Evolutionary conservation across 1,140 invertebrate species (phyloP), one percentile per base, ranked within the genome.

Genomic region (Macrocentrus cingulum): DNA sequence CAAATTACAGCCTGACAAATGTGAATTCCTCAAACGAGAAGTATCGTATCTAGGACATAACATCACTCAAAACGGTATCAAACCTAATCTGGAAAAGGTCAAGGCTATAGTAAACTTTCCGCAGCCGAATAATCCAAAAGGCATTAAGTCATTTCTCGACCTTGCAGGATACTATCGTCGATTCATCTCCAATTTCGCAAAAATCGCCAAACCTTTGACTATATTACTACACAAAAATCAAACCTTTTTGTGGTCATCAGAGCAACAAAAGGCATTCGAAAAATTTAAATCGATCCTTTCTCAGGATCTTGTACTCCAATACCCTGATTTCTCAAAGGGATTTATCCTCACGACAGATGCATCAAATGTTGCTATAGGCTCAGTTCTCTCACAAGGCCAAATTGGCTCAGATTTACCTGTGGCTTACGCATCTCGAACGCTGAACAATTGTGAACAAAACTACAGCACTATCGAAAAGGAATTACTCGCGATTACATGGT

Each of bases 251-350:
- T 55, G 52, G 52, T 11, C n/a, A 29, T 2, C 5, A 1, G 18
- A 18, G 2, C n/a, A 42, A 16, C 34, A 41, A 2, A 15, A 20
- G 6, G 16, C 41, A 19, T 55, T 55, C 29, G 2, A 55, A 16
- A 29, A 6, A 1, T 19, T 55, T 5, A 45, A 45, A 25, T 15
- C 22, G 39, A 22, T 1, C 52, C 52, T 19, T 19, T 51, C 15
- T 29, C 9, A 20, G n/a, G n/a, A n/a, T n/a, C n/a, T n/a, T n/a
- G 42, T 44, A 9, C 16, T 55, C 2, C 51, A 53, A 29, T 53
- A 53, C 25, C 52, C 52, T 5, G 34, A 56, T 20, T 45, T 45
- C 22, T 19, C 15, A 1, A 4, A 45, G n/a, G 18, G 22, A 2
- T 45, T 45, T 19, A 23, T 45, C 1, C 16, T 45, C 4, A 45